These are phyloP conservation scores for Prosapia bicincta DNA, from an alignment of 2,888 invertebrate genomes.

Conservation along the genomic window DNA sequence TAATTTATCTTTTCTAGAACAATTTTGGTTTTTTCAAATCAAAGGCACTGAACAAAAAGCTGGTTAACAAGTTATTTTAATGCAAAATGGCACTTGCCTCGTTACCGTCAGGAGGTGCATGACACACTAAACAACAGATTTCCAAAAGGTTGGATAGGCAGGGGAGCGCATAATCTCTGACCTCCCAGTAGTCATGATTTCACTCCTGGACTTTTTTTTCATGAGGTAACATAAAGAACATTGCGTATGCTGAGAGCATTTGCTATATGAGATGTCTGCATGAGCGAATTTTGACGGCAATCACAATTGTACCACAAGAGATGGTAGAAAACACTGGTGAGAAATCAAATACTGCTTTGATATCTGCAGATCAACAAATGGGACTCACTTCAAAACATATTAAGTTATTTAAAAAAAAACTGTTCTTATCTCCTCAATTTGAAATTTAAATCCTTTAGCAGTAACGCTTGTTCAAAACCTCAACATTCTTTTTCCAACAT, in stretches of 20 bases:
- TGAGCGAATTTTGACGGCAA: not conserved
- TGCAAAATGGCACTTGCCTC: constrained; percentile 8
- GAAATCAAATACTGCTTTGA: not conserved
- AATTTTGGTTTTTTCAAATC: not conserved
- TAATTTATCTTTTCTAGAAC: not conserved
- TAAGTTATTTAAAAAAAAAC: not conserved
- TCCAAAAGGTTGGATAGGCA: not conserved
- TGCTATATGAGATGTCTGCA: not conserved
- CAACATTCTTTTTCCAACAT: too few relatives aligned
- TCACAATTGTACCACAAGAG: not conserved
- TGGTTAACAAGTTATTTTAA: not conserved
- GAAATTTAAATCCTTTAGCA: too few relatives aligned
- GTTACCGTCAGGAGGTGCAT: not conserved
- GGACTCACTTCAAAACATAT: not conserved
- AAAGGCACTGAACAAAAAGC: not conserved
- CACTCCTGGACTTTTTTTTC: too few relatives aligned
- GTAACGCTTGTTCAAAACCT: too few relatives aligned
- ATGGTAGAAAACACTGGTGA: not conserved
- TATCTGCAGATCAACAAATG: not conserved
- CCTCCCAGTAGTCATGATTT: not conserved
- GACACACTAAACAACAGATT: not conserved
- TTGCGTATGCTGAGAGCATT: not conserved
- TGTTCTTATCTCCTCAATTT: too few relatives aligned
- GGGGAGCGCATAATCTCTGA: not conserved
- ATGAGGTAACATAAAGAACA: not conserved